Evolutionary conservation across 2,888 invertebrate genomes (phyloP).

Genomic region (Antheraea assamensis): DNA sequence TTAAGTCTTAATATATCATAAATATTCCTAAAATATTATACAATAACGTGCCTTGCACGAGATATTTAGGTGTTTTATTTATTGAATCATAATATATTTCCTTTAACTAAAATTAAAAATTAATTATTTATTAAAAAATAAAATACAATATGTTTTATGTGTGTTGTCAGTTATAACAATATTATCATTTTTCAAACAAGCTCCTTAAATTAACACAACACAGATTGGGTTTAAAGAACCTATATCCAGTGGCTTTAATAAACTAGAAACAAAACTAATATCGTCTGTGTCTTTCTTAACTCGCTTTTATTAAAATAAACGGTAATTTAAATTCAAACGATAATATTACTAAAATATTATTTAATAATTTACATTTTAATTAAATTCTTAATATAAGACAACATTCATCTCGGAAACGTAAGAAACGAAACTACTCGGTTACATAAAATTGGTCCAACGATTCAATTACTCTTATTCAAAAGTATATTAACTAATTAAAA

Average conservation of each 20-base stretch:
- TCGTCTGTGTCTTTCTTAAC: no score
- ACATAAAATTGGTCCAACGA: constrained; percentile 79
- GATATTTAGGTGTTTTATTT: neutral
- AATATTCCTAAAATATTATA: neutral
- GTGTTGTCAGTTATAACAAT: no score
- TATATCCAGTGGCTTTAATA: no score
- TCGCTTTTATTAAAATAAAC: no score
- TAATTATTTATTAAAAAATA: no score
- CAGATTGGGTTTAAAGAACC: no score
- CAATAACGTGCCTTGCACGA: neutral
- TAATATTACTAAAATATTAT: neutral
- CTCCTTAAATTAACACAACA: no score
- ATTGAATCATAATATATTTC: neutral
- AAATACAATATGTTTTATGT: no score
- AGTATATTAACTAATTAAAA: constrained; percentile 14
- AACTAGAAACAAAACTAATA: no score
- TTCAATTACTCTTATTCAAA: constrained; percentile 47
- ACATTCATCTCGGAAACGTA: constrained; percentile 50
- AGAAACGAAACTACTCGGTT: constrained; percentile 54
- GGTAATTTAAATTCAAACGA: neutral
- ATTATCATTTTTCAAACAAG: no score
- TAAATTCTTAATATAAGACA: constrained; percentile 18
- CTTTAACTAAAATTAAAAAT: neutral
- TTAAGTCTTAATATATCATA: constrained; percentile 28
- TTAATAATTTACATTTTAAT: neutral